Evolutionary conservation across 2,113 vertebrate genomes (phyloP).

Genomic region (Scalopus aquaticus): DNA sequence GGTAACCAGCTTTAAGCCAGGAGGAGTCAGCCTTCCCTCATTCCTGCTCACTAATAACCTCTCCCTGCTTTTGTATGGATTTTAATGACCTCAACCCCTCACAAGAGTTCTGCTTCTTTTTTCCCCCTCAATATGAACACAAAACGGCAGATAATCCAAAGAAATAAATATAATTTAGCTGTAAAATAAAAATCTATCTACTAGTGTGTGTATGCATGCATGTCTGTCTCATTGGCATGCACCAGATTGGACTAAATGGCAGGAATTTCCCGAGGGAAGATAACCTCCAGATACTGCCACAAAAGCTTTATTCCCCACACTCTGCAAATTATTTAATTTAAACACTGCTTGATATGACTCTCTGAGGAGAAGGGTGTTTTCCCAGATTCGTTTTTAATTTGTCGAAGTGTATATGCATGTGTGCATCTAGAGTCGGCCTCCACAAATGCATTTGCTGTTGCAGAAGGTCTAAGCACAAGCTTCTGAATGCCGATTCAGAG

Average conservation of each 20-base stretch:
- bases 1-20: not conserved
- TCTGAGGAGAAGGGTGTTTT: constrained; percentile 71
- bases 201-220: not conserved
- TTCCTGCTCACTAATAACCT: not conserved
- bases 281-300: constrained; percentile 66
- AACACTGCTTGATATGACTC: constrained; percentile 72
- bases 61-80: not conserved
- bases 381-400: constrained; percentile 61
- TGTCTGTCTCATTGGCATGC: constrained; percentile 46
- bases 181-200: constrained; percentile 54
- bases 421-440: not conserved
- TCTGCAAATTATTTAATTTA: constrained; percentile 78
- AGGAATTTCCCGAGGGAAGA: constrained; percentile 70
- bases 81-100: constrained; percentile 46
- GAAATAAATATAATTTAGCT: constrained; percentile 56
- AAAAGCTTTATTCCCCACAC: constrained; percentile 69
- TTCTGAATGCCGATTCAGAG: not conserved
- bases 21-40: not conserved
- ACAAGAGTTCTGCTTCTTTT: not conserved
- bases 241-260: constrained; percentile 70
- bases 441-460: not conserved
- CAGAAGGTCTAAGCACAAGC: not conserved
- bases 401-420: not conserved
- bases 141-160: constrained; percentile 57
- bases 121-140: not conserved